These are phyloP conservation scores for Porphyrio hochstetteri DNA, from an alignment of 2,113 vertebrate genomes.

Conservation along the genomic window DNA sequence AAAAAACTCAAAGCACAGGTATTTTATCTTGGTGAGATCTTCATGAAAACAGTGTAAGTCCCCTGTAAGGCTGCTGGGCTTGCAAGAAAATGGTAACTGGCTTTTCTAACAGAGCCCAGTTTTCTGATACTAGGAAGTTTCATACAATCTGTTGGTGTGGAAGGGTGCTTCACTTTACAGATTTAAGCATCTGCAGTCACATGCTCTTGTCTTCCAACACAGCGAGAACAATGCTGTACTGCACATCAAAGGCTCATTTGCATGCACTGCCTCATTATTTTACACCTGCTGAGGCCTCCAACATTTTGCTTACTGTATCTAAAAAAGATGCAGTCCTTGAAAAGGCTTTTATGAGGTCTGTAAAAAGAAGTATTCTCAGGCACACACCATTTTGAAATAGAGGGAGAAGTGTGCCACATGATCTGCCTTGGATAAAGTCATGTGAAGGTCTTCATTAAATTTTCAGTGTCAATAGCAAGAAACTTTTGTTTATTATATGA, in stretches of 20 bases:
- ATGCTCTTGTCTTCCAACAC: not conserved
- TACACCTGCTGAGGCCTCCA: not conserved
- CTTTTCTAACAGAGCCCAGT: not conserved
- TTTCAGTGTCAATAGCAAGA: not conserved
- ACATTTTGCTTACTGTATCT: not conserved
- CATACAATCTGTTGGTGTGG: not conserved
- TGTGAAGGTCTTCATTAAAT: not conserved
- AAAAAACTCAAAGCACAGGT: not conserved
- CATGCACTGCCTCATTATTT: constrained; percentile 37
- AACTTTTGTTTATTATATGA: not conserved
- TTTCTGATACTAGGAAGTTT: constrained; percentile 23
- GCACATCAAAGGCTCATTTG: constrained; percentile 18
- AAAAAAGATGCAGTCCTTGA: not conserved
- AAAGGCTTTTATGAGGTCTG: not conserved
- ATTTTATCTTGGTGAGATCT: not conserved
- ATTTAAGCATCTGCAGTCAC: not conserved
- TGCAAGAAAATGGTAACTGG: constrained; percentile 34
- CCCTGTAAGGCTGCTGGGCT: constrained; percentile 7
- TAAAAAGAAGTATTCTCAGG: not conserved
- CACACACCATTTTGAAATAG: not conserved
- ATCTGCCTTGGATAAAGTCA: not conserved
- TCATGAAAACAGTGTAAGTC: constrained; percentile 3
- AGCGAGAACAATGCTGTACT: not conserved
- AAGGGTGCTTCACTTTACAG: not conserved
- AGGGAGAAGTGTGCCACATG: not conserved